Conservation (phyloP, 2,888 invertebrate genomes). For the Scelioninae gen. 2 region DNA sequence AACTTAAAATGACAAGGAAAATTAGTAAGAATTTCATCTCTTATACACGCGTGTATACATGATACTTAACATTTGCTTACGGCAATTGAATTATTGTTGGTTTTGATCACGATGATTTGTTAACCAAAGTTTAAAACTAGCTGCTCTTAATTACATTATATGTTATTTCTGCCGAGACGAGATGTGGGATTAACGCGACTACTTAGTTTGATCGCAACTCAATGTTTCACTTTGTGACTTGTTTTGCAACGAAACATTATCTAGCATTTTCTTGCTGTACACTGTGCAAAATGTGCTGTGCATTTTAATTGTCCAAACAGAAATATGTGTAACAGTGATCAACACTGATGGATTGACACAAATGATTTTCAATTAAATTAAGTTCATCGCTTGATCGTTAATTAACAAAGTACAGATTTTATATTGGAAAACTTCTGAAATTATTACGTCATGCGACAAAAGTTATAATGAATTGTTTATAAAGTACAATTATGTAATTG, state of each 20-base stretch:
- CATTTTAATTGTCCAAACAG: conserved; percentile 32
- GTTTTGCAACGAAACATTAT: conserved; percentile 41
- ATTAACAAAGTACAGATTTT: conserved; percentile 17
- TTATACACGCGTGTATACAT: conserved; percentile 21
- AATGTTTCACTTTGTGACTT: conserved; percentile 41
- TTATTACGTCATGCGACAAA: conserved; percentile 23
- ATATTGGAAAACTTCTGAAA: conserved; percentile 23
- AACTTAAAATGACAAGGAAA: conserved; percentile 1
- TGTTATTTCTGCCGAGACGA: conserved; percentile 38
- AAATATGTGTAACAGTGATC: conserved; percentile 36
- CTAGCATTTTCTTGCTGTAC: conserved; percentile 33
- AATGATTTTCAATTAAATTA: conserved; percentile 36
- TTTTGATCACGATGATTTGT: conserved; percentile 28
- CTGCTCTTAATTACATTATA: conserved; percentile 45
- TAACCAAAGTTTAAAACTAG: conserved; percentile 31
- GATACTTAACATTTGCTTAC: conserved; percentile 35
- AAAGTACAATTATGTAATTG: conserved; percentile 25
- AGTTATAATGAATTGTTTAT: conserved; percentile 17
- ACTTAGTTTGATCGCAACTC: conserved; percentile 48
- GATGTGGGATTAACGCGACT: conserved; percentile 49
- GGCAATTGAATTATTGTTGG: conserved; percentile 29
- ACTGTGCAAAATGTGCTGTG: conserved; percentile 34
- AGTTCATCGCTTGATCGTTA: conserved; percentile 25
- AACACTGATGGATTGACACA: conserved; percentile 39
- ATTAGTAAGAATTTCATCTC: conserved; percentile 25